Evolutionary conservation across 2,888 invertebrate species (phyloP).

Genomic region (Cataglyphis albicans): DNA sequence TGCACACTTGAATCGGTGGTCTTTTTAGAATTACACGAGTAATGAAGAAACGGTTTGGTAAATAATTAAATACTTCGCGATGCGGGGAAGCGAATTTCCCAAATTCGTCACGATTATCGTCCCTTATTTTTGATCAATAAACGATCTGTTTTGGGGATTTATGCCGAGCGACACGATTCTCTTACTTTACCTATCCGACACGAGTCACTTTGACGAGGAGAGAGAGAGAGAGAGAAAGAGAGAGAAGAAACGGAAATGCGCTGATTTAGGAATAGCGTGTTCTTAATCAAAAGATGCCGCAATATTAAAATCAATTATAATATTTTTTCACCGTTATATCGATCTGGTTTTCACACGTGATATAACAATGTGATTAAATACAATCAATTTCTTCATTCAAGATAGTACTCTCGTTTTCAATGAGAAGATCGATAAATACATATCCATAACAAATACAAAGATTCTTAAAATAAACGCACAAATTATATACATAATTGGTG

Average conservation of each 20-base stretch:
- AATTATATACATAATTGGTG: neutral
- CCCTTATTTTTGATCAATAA: constrained; percentile 84
- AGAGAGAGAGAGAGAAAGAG: neutral
- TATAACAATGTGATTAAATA: neutral
- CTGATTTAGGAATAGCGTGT: neutral
- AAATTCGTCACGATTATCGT: constrained; percentile 80
- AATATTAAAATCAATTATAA: neutral
- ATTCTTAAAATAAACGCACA: neutral
- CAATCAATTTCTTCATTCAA: neutral
- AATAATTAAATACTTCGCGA: constrained; percentile 77
- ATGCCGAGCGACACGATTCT: constrained; percentile 49
- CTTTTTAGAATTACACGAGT: constrained; percentile 81
- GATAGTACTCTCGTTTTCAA: neutral
- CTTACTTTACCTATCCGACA: constrained; percentile 37
- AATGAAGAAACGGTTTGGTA: constrained; percentile 79
- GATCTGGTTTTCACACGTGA: neutral
- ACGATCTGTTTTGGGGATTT: constrained; percentile 84
- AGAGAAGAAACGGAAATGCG: neutral
- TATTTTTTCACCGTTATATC: neutral
- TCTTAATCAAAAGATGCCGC: neutral
- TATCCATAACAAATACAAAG: neutral
- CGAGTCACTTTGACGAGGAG: neutral
- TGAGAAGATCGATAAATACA: no score
- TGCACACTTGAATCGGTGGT: constrained; percentile 78
- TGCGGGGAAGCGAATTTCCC: constrained; percentile 80